These are phyloP conservation scores for Toxostoma redivivum DNA, from an alignment of 2,113 vertebrate genomes.

Conservation along the genomic window DNA sequence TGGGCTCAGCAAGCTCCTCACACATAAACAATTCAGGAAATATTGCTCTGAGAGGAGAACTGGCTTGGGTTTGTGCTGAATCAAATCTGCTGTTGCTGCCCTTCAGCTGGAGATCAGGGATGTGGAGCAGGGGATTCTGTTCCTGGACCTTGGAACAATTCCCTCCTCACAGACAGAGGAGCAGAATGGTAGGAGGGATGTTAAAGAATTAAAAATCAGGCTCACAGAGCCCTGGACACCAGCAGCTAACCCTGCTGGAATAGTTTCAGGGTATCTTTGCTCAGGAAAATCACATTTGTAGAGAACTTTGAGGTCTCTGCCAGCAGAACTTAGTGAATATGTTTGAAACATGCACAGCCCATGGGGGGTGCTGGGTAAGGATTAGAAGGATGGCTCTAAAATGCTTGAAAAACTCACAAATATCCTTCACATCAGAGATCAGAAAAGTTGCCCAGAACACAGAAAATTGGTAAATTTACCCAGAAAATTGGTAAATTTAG, in stretches of 20 bases:
- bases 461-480: too few species aligned
- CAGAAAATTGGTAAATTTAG: accelerated
- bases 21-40: background rate
- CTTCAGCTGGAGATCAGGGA: background rate
- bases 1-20: background rate
- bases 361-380: background rate
- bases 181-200: background rate
- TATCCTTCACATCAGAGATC: background rate
- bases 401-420: background rate
- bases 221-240: background rate
- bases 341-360: background rate
- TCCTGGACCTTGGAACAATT: background rate
- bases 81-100: background rate
- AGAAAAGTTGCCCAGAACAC: background rate
- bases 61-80: background rate
- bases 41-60: background rate
- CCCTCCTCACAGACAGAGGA: background rate
- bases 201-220: background rate
- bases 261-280: background rate
- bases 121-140: accelerated
- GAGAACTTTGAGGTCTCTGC: background rate
- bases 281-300: background rate
- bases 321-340: background rate
- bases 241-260: background rate
- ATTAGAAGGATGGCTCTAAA: background rate